Evolutionary conservation across 2,113 vertebrate genomes (phyloP).

Genomic region (Nettapus auritus): DNA sequence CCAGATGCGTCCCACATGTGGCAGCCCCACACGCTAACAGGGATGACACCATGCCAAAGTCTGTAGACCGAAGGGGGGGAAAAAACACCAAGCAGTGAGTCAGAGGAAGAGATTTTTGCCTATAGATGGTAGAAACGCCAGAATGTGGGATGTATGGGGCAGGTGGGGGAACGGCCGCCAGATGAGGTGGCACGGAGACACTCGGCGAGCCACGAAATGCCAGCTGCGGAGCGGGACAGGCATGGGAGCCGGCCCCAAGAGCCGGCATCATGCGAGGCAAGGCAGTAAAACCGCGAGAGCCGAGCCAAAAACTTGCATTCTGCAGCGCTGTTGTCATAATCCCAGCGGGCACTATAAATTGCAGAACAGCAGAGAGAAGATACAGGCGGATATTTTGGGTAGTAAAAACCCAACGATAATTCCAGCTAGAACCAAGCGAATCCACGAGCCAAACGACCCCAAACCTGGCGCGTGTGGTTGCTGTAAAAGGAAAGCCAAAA

Average conservation of each 20-base stretch:
- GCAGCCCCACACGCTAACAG: neutral
- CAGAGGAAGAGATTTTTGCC: slow-evolving; percentile 38
- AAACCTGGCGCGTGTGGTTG: neutral
- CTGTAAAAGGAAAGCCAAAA: neutral
- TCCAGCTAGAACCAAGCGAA: neutral
- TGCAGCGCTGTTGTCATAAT: slow-evolving; percentile 13
- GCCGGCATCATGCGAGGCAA: neutral
- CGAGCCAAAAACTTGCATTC: slow-evolving; percentile 3
- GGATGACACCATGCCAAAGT: neutral
- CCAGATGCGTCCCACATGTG: neutral
- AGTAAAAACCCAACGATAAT: neutral
- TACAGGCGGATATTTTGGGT: neutral
- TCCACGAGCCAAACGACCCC: neutral
- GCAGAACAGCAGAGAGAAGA: neutral
- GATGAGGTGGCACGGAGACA: neutral
- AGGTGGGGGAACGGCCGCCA: neutral
- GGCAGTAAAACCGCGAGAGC: neutral
- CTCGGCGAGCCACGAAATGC: accelerated
- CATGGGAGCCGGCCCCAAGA: neutral
- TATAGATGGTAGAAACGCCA: slow-evolving; percentile 1
- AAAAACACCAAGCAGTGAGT: neutral
- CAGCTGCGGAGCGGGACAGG: neutral
- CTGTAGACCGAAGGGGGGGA: neutral
- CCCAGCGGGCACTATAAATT: neutral
- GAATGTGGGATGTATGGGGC: neutral